Evolutionary conservation across 2,113 vertebrate genomes (phyloP).

Genomic region (Spermophilus dauricus): DNA sequence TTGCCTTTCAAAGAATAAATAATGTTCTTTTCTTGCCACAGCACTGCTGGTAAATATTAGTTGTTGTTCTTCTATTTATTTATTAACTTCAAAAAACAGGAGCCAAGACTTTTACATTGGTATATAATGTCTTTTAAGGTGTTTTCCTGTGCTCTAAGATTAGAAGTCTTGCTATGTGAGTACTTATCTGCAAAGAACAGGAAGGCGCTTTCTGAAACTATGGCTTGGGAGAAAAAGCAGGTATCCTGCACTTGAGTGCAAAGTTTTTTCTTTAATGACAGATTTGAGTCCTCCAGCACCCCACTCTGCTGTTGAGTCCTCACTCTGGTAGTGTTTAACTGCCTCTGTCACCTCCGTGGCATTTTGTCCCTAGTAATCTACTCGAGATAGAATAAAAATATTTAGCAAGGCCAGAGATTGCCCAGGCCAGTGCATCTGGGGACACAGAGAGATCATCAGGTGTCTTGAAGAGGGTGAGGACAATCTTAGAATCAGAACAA

Average conservation of each 20-base stretch:
- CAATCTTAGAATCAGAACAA: neutral
- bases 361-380: neutral
- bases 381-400: neutral
- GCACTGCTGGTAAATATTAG: neutral
- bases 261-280: neutral
- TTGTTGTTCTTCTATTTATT: neutral
- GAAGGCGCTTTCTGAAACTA: neutral
- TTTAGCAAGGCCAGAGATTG: neutral
- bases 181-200: neutral
- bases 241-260: neutral
- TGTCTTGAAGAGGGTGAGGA: neutral
- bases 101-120: neutral
- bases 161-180: neutral
- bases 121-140: conserved; percentile 29
- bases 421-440: neutral
- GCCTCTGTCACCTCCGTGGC: neutral
- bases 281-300: neutral
- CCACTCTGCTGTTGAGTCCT: neutral
- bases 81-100: neutral
- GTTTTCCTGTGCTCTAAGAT: neutral
- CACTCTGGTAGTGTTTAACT: neutral
- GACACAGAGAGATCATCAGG: neutral
- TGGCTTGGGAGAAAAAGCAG: neutral
- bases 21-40: neutral
- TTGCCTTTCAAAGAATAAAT: neutral